phyloP scores from a whole-genome alignment of 2,888 invertebrate genomes.

The Phyto melanocephala region DNA sequence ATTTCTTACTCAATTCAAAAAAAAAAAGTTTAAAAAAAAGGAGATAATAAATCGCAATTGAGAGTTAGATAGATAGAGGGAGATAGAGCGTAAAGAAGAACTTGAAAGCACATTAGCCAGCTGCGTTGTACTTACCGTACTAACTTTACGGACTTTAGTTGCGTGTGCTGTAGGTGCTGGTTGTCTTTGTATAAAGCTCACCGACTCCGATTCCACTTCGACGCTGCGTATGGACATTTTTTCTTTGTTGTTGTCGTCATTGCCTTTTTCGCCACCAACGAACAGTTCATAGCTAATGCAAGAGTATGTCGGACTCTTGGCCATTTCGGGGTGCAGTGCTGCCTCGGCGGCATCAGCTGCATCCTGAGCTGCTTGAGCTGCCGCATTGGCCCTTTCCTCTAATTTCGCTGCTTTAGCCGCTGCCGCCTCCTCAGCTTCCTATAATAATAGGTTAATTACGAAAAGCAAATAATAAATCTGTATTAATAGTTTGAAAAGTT shows the following conservation, averaged over 20 bases:
- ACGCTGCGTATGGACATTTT: conserved; percentile 94
- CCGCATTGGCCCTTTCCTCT: conserved; percentile 81
- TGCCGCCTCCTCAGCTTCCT: conserved; percentile 93
- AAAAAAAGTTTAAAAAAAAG: conserved; percentile 17
- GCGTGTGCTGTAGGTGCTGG: conserved; percentile 80
- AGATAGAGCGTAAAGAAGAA: conserved; percentile 65
- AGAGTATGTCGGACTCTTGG: conserved; percentile 95
- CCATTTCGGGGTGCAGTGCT: conserved; percentile 82
- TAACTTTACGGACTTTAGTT: conserved; percentile 92
- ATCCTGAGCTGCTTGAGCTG: conserved; percentile 82
- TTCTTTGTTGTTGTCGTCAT: conserved; percentile 93
- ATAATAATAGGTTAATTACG: conserved; percentile 68
- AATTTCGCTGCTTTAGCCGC: conserved; percentile 81
- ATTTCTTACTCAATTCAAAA: too few relatives aligned
- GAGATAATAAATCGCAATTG: conserved; percentile 54
- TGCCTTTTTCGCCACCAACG: conserved; percentile 92
- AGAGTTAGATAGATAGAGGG: conserved; percentile 9
- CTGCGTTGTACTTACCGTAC: conserved; percentile 88
- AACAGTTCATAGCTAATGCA: conserved; percentile 95
- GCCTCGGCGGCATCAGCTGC: conserved; percentile 78
- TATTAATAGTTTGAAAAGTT: not conserved
- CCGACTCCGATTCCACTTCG: conserved; percentile 93
- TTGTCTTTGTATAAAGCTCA: conserved; percentile 87
- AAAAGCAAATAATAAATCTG: conserved; percentile 33
- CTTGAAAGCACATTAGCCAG: conserved; percentile 72